phyloP scores from a whole-genome alignment of 2,888 invertebrate genomes.

The Atethmia centrago region DNA sequence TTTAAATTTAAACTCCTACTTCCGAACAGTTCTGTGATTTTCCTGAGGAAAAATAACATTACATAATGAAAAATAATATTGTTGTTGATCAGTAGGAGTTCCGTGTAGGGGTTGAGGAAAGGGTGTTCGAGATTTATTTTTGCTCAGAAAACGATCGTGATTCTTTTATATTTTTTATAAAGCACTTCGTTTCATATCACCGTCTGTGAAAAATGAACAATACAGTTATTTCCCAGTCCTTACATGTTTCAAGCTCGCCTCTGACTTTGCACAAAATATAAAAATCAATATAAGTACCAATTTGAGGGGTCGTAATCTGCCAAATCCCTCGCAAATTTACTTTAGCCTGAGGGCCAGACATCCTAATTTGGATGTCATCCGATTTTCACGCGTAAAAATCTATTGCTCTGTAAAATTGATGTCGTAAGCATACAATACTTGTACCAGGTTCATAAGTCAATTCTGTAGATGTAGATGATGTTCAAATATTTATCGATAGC shows the following conservation, averaged over 20 bases:
- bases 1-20: conserved; percentile 11
- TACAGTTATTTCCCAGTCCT: neutral
- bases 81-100: conserved; percentile 15
- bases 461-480: neutral
- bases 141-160: neutral
- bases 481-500: neutral
- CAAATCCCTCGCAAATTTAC: conserved; percentile 59
- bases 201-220: conserved; percentile 3
- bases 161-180: neutral
- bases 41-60: conserved; percentile 30
- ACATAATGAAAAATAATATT: conserved; percentile 32
- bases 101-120: neutral
- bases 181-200: neutral
- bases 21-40: conserved; percentile 15
- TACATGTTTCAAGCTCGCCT: conserved; percentile 7
- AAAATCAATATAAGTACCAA: conserved; percentile 55
- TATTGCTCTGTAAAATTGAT: conserved; percentile 37
- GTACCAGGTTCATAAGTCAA: conserved; percentile 1
- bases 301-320: conserved; percentile 55
- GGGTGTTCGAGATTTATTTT: neutral
- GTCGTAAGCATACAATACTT: conserved; percentile 8
- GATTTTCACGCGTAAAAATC: conserved; percentile 53
- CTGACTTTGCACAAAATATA: conserved; percentile 44
- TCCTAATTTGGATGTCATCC: conserved; percentile 56
- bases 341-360: conserved; percentile 50